phyloP scores from a whole-genome alignment of 1,140 invertebrate genomes.

The Cherax quadricarinatus region DNA sequence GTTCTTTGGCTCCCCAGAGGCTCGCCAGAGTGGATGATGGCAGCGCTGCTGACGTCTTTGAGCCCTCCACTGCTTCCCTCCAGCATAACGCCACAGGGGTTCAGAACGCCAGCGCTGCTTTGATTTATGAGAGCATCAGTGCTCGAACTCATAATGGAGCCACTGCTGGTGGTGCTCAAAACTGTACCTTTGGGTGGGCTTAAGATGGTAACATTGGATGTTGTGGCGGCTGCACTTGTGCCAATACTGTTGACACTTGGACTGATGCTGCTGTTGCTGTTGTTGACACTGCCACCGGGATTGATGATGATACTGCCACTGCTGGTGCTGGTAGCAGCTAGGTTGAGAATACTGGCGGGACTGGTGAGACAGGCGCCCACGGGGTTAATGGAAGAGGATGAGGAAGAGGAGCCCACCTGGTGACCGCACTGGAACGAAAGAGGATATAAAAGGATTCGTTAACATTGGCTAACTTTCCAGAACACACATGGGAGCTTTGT shows the following conservation, averaged over 20 bases:
- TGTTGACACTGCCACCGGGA: background rate
- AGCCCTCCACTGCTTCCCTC: background rate
- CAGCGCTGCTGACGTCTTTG: background rate
- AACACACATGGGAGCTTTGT: too few species aligned
- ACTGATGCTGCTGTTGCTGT: background rate
- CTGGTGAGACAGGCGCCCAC: background rate
- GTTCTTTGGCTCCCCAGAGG: background rate
- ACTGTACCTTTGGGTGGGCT: background rate
- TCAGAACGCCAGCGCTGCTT: background rate
- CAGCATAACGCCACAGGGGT: background rate
- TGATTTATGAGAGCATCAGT: slow-evolving; percentile 3
- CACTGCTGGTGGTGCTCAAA: background rate
- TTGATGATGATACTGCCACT: background rate
- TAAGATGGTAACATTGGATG: background rate
- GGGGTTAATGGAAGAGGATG: background rate
- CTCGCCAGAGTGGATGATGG: background rate
- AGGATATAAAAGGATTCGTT: background rate
- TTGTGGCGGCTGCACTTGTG: background rate
- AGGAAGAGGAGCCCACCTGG: background rate
- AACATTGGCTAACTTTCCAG: too few species aligned
- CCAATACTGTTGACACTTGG: background rate
- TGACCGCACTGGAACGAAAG: background rate
- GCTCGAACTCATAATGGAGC: background rate
- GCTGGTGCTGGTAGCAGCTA: background rate
- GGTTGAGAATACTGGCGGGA: background rate